Conservation (phyloP, 2,797 vertebrate genomes). For the Merluccius polli region DNA sequence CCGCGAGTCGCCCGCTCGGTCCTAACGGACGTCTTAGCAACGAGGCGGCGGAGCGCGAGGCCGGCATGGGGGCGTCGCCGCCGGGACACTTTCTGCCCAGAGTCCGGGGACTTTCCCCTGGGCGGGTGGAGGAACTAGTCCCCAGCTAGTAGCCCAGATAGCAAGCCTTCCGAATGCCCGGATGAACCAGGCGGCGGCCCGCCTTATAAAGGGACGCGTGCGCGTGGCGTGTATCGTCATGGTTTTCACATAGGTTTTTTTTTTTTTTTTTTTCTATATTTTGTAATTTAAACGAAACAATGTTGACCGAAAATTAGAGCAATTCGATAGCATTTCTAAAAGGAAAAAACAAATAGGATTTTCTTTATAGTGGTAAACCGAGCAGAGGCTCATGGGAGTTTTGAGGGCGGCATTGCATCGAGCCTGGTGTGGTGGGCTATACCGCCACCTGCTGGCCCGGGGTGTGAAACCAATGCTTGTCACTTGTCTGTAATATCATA, state of each 20-base stretch:
- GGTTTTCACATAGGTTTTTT: background rate
- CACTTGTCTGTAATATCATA: no score
- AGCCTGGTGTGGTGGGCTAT: background rate
- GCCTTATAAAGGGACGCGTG: fast-evolving
- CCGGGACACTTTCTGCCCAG: conserved; percentile 60
- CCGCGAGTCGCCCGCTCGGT: conserved; percentile 36
- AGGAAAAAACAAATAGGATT: background rate
- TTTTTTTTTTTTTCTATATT: background rate
- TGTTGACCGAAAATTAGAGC: background rate
- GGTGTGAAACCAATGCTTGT: background rate
- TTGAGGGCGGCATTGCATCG: background rate
- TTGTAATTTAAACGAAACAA: background rate
- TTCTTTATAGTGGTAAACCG: background rate
- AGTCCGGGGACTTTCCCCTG: conserved; percentile 76
- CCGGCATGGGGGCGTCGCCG: conserved; percentile 8
- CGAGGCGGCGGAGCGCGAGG: fast-evolving
- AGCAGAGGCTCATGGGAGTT: background rate
- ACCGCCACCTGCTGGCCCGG: background rate
- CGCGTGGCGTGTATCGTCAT: no score
- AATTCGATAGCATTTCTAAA: background rate
- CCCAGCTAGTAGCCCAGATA: conserved; percentile 61
- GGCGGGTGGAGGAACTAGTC: conserved; percentile 38
- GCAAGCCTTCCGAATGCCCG: conserved; percentile 70
- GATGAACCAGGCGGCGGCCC: fast-evolving
- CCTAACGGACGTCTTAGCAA: conserved; percentile 45